Base-by-base conservation (phyloP, 1,140 invertebrate species). In the Limonius californicus region DNA sequence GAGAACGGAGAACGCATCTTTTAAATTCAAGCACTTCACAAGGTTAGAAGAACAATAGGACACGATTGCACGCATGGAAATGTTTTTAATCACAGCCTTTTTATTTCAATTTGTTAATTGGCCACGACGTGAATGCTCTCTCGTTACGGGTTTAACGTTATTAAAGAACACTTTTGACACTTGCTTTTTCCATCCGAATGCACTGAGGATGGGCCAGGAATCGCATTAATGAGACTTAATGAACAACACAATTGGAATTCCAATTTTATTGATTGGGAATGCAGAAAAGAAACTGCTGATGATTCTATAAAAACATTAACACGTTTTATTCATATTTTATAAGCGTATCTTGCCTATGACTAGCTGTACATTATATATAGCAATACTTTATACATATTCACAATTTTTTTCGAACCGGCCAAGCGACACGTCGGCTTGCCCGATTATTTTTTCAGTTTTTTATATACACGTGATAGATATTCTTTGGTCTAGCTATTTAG, bases 291-390 rank as follows among this genome's bases (percentile, higher is more conserved):
- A 50, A 50, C 45, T 50, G 45, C 45, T 50, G 14, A 50, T 50
- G 45, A 50, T 50, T 50, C 45, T 74, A 74, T 74, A 74, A 74
- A 74, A 74, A 74, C 73, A 74, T 70, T 74, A 74, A 74, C 73
- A 74, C 72, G 68, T 72, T 74, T 74, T 73, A 73, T 74, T 71
- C 63, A 71, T 74, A 72, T 72, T 72, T 74, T 74, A 68, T 76
- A 76, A 76, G 74, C 74, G 74, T 76, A 76, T 74, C 71, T 74
- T 73, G 66, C 72, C 74, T 76, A 76, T 76, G 74, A 76, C 74
- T 76, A 76, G 74, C 73, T 74, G 74, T 76, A 76, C 72, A 76
- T 70, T 74, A 74, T 76, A 75, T 74, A 72, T 74, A 74, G 71
- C 69, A 64, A 71, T 73, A 73, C 73, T 74, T 76, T 74, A 68